A percentile compares a stretch with the other conserved stretches of the same genome.
Evolutionary conservation across 37 sponge, comb jelly and placozoan genomes (phyloP).

Genomic region (Corticium candelabrum): DNA sequence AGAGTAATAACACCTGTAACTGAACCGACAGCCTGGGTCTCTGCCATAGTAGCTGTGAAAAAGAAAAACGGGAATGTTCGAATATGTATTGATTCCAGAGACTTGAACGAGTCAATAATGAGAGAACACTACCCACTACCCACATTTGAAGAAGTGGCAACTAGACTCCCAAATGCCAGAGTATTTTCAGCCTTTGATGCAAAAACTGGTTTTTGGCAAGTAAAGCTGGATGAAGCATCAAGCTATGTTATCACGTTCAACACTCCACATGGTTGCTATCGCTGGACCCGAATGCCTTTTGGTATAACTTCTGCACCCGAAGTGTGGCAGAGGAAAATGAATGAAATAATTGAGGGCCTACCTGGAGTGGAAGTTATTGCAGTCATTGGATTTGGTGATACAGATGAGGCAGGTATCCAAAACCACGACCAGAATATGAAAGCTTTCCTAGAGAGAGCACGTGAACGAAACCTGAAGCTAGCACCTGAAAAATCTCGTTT

Average conservation of each 20-base stretch:
- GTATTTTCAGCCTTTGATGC: conserved; percentile 46
- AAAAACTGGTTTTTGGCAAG: conserved; percentile 44
- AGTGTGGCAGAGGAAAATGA: too few relatives aligned
- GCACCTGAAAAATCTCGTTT: not conserved
- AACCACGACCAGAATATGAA: not conserved
- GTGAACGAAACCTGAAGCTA: not conserved
- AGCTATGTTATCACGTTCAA: conserved; percentile 50
- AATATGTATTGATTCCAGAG: conserved; percentile 45
- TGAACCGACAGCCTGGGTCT: conserved; percentile 41
- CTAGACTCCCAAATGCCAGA: conserved; percentile 28
- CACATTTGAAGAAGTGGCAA: conserved; percentile 49
- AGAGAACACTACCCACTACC: conserved; percentile 52
- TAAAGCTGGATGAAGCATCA: conserved; percentile 34
- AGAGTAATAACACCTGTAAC: conserved; percentile 30
- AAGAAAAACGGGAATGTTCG: conserved; percentile 20
- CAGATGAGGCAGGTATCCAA: too few relatives aligned
- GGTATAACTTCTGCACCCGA: too few relatives aligned
- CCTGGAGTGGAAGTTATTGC: not conserved
- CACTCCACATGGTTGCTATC: conserved; percentile 30
- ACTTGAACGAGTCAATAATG: conserved; percentile 39
- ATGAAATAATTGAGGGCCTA: too few relatives aligned
- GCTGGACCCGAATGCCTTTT: conserved; percentile 44
- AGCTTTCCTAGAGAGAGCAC: not conserved
- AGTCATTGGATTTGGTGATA: not conserved
- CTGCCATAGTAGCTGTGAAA: conserved; percentile 29